Percentiles rank a stretch among this genome's conserved stretches.
Evolutionary conservation across 2,888 invertebrate species (phyloP).

Genomic region (Alentia gelatinosa): DNA sequence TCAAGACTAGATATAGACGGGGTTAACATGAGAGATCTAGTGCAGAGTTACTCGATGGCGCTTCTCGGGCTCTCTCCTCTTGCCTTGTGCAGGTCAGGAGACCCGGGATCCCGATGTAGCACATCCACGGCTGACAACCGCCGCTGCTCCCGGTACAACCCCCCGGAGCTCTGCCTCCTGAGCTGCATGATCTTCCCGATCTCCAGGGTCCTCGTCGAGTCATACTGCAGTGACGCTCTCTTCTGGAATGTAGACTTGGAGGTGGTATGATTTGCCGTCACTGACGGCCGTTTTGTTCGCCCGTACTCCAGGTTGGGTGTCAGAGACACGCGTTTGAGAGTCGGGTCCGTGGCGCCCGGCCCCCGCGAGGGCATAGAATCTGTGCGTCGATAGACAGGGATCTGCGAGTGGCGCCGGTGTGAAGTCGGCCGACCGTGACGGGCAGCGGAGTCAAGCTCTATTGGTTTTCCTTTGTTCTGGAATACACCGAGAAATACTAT

Average conservation of each 20-base stretch:
- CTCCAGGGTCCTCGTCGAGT: neutral
- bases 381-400: neutral
- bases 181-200: neutral
- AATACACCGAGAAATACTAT: neutral
- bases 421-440: neutral
- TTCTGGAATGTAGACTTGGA: neutral
- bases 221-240: neutral
- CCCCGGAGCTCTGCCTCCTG: neutral
- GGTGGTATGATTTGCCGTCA: neutral
- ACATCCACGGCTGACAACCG: neutral
- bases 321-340: neutral
- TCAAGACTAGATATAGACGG: no score
- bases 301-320: conserved; percentile 37
- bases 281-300: neutral
- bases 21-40: no score
- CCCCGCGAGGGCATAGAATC: neutral
- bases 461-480: neutral
- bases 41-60: no score
- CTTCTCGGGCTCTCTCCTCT: no score
- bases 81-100: no score
- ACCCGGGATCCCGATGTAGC: no score
- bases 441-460: neutral
- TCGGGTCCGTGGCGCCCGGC: neutral
- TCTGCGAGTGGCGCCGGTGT: neutral
- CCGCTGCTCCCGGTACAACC: neutral